A percentile compares a stretch with the other conserved stretches of the same genome.
Conservation (phyloP, 1,140 invertebrate genomes). For the Eriocheir sinensis region DNA sequence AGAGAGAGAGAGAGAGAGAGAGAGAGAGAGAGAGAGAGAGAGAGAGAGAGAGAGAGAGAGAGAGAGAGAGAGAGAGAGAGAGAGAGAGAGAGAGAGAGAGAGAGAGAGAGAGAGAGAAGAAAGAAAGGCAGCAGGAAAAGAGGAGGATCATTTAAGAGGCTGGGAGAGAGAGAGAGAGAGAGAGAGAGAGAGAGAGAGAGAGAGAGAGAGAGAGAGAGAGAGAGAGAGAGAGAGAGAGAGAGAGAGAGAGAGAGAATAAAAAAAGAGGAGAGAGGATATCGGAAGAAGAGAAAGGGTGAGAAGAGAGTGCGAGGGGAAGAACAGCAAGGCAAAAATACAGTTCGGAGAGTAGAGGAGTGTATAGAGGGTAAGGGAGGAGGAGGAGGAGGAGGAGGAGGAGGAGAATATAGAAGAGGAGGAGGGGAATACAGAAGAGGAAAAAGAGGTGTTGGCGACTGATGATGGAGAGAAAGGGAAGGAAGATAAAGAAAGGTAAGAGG, state of each 20-base stretch:
- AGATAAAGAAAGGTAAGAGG: no score
- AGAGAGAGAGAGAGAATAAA: neutral
- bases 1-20: neutral
- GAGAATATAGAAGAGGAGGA: no score
- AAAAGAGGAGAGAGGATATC: neutral
- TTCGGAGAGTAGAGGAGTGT: no score
- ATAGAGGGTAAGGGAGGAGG: no score
- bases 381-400: no score
- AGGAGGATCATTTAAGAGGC: no score
- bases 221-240: neutral
- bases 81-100: neutral
- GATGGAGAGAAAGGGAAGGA: no score
- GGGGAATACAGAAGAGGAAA: no score
- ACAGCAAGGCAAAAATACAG: no score
- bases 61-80: neutral
- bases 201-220: neutral
- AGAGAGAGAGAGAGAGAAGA: neutral
- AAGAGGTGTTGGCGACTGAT: no score
- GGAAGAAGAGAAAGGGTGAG: neutral
- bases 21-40: neutral
- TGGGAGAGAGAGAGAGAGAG: neutral
- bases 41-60: neutral
- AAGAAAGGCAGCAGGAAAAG: no score
- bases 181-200: neutral
- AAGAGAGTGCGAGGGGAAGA: no score